phyloP scores from a whole-genome alignment of 2,113 vertebrate genomes.

The Oenanthe melanoleuca region DNA sequence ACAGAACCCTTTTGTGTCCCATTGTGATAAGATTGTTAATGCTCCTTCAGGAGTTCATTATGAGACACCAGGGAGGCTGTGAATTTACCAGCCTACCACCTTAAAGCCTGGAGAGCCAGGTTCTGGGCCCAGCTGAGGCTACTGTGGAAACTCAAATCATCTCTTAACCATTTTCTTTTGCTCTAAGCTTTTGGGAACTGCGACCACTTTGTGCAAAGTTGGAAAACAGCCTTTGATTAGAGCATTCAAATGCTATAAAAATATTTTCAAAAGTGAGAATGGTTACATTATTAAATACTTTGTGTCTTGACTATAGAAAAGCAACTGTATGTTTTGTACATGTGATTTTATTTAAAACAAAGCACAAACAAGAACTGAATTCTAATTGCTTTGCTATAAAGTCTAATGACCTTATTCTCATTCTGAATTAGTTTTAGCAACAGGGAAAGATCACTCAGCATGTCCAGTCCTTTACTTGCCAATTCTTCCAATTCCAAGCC shows the following conservation, averaged over 20 bases:
- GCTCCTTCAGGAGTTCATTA: neutral
- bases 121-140: neutral
- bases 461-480: neutral
- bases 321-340: neutral
- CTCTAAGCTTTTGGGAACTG: neutral
- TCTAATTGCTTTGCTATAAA: neutral
- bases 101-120: neutral
- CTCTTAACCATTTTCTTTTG: neutral
- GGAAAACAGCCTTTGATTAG: neutral
- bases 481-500: neutral
- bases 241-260: neutral
- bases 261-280: neutral
- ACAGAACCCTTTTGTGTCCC: neutral
- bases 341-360: neutral
- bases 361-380: slow-evolving; percentile 11
- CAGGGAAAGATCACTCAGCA: neutral
- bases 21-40: neutral
- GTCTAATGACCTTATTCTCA: neutral
- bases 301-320: neutral
- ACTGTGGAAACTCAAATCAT: neutral
- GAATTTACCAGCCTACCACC: neutral
- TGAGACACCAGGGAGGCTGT: neutral
- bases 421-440: neutral
- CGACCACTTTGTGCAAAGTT: neutral
- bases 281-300: neutral